These are phyloP conservation scores for Pagrus major DNA, from an alignment of 2,113 vertebrate genomes.

Conservation along the genomic window DNA sequence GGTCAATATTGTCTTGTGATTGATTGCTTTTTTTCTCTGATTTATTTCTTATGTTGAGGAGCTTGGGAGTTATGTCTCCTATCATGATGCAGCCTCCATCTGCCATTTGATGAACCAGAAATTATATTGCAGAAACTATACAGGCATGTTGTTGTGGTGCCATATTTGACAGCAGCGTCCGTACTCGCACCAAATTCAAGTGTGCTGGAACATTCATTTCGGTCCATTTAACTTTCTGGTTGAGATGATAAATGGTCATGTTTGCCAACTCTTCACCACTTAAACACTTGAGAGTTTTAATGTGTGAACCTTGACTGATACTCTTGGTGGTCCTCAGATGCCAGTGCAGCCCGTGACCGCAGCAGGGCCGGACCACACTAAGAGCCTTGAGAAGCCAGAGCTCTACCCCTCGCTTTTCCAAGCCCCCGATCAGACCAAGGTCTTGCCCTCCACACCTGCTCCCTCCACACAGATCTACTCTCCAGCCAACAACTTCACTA, in stretches of 20 bases:
- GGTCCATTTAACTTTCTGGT: neutral
- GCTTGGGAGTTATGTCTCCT: neutral
- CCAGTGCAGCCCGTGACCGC: constrained; percentile 86
- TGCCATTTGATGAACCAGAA: no score
- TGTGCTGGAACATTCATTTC: neutral
- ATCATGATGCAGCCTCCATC: neutral
- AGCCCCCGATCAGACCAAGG: constrained; percentile 89
- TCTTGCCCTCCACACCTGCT: constrained; percentile 85
- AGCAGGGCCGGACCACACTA: constrained; percentile 86
- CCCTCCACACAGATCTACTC: constrained; percentile 88
- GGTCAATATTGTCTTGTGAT: neutral
- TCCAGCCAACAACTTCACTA: constrained; percentile 87
- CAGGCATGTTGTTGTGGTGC: neutral
- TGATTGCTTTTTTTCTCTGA: neutral
- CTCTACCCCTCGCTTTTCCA: constrained; percentile 79
- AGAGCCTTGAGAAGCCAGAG: constrained; percentile 87
- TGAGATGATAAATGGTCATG: neutral
- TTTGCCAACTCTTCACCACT: neutral
- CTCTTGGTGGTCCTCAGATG: constrained; percentile 77
- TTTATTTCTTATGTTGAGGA: neutral
- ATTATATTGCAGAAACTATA: neutral
- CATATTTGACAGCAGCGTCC: neutral
- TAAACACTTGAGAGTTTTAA: neutral
- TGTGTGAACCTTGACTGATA: neutral
- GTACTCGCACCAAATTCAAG: neutral